Evolutionary conservation across 1,140 invertebrate species (phyloP), one percentile per base, ranked within the genome.

Genomic region (Tyrophagus putrescentiae): DNA sequence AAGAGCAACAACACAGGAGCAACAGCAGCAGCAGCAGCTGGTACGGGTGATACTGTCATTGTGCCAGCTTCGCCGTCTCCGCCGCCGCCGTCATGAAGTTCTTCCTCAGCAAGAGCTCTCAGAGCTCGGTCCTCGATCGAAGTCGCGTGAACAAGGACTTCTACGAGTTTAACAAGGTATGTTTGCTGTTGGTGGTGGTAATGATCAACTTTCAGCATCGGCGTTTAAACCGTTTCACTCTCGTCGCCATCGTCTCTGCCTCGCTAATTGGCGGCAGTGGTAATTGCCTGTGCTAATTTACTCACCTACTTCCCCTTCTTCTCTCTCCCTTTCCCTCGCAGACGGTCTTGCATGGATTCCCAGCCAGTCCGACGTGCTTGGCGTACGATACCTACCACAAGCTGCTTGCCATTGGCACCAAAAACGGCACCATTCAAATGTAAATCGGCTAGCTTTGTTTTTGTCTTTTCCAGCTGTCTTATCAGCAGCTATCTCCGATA

Each of bases 261-360:
- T n/a, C n/a, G n/a, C n/a, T n/a, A n/a, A n/a, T n/a, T n/a, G n/a
- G n/a, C n/a, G n/a, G n/a, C n/a, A n/a, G n/a, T n/a, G n/a, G n/a
- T 2, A 32, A 32, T 54, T 54, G 52, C 50, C 34, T 6, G 7
- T 53, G 16, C 7, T 16, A 5, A 54, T 54, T 34, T 9, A 54
- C 4, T 50, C 16, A 16, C 11, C 3, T 48, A 11, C 13, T 52
- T 57, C 28, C 44, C 64, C 64, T 56, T 70, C 74, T 65, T 69
- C 64, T 73, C 52, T 71, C 80, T 78, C n/a, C n/a, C n/a, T n/a
- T n/a, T n/a, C n/a, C n/a, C n/a, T n/a, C n/a, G 63, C 74, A 96
- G 91, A 92, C 89, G 66, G 79, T 87, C 9, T 86, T 92, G 67
- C 90, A 96, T 84, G 93, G 93, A 65, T 97, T 96, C 76, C 91